Conservation (phyloP, 2,888 invertebrate species). For the Schizaphis graminum region DNA sequence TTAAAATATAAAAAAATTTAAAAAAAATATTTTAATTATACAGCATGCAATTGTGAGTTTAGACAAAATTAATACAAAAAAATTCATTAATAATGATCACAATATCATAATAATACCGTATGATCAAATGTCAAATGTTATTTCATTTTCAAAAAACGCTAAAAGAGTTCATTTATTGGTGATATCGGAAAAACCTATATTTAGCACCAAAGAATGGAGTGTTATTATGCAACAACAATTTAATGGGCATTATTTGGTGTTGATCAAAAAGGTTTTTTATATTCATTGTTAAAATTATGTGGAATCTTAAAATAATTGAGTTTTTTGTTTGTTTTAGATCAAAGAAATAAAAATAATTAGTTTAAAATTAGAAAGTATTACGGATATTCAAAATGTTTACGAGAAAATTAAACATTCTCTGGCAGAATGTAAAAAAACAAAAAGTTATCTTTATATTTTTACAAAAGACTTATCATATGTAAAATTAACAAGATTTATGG, state of each 20-base stretch:
- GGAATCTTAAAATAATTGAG: not conserved
- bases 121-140: not conserved
- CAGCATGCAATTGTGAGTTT: slow-evolving; percentile 6
- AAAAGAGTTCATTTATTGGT: slow-evolving; percentile 23
- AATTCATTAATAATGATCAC: not conserved
- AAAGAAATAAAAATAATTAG: not conserved
- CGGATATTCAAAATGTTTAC: not conserved
- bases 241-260: slow-evolving; percentile 6
- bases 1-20: not conserved
- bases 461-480: not conserved
- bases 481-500: slow-evolving; percentile 17
- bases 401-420: not conserved
- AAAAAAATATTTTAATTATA: not conserved
- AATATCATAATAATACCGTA: slow-evolving; percentile 20
- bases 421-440: slow-evolving; percentile 20
- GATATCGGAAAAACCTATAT: not conserved
- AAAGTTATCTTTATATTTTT: slow-evolving; percentile 37
- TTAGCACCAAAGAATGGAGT: slow-evolving; percentile 20
- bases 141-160: not conserved
- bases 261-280: slow-evolving; percentile 45
- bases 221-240: slow-evolving; percentile 57
- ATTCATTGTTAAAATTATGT: not conserved
- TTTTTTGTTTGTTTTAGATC: not conserved
- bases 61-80: not conserved
- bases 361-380: slow-evolving; percentile 3